Percentiles rank a stretch among this genome's conserved stretches.
Conservation (phyloP, 2,797 vertebrate species). For the Manis pentadactyla region DNA sequence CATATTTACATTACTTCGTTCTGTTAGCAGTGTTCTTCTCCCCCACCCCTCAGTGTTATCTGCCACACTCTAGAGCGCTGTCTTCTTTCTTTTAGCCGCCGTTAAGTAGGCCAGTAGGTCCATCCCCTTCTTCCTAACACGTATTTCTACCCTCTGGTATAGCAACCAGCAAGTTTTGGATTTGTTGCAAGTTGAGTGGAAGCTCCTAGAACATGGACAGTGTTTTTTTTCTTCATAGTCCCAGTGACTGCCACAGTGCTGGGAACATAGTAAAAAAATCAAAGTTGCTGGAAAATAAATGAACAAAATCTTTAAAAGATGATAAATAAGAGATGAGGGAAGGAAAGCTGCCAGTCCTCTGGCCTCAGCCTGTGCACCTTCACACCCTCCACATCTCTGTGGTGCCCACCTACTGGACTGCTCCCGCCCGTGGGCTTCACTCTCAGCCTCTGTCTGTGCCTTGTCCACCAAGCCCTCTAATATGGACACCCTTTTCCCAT, state of each 20-base stretch:
- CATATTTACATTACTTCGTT: not conserved
- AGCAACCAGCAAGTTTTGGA: not conserved
- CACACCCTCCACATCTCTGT: not conserved
- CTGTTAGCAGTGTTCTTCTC: not conserved
- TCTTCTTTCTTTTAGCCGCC: not conserved
- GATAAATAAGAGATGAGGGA: not conserved
- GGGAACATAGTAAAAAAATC: not conserved
- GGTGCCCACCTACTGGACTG: not conserved
- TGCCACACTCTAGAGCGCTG: not conserved
- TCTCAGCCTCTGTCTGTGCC: not conserved
- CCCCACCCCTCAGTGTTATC: not conserved
- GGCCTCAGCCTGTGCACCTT: not conserved
- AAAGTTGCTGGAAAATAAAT: not conserved
- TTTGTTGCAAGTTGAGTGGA: not conserved
- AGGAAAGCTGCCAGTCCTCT: not conserved
- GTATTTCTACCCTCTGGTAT: not conserved
- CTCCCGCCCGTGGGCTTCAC: not conserved
- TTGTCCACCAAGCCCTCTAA: not conserved
- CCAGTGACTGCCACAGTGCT: not conserved
- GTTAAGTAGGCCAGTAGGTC: not conserved
- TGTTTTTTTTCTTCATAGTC: not conserved
- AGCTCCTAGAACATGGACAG: not conserved
- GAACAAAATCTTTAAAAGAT: conserved; percentile 21
- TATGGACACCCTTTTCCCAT: not conserved
- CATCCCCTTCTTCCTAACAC: not conserved